Evolutionary conservation across 2,888 invertebrate species (phyloP), one percentile per base, ranked within the genome.

Genomic region (Mactromeris polynyma): DNA sequence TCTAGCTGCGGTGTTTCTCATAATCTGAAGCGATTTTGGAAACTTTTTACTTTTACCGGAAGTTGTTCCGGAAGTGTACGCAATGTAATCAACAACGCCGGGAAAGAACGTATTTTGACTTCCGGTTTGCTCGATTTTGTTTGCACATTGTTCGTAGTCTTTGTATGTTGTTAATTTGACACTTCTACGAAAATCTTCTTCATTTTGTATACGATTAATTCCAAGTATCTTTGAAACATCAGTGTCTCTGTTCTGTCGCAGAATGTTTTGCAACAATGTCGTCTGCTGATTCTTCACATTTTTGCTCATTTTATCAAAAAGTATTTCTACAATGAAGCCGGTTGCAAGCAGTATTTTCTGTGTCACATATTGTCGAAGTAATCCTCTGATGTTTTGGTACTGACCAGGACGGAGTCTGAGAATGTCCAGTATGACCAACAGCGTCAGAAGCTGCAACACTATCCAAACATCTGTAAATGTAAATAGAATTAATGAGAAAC

Each of bases 1-100:
- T 21, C 46, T 58, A 0, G 84, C 92, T 33, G 81, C 80, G n/a
- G 58, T 79, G 9, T 78, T 69, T 82, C 69, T 42, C 42, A 92
- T 14, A 54, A 89, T 42, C 0, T 64, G 79, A 14, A 77, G 21
- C 40, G 82, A 88, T 83, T 91, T 93, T 33, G 93, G 92, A 79
- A 91, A 91, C 33, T 78, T 83, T 58, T 93, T 91, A 33, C 89
- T 88, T 64, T 86, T 86, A 9, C 91, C 92, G 38, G 89, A 83
- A 17, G 91, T 88, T 33, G 93, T 92, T 26, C 93, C 93, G 11
- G 93, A 92, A n/a, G 93, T 90, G 9, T 84, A 33, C 0, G 90
- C 89, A 19, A 91, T 87, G 86, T 89, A 92, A 81, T 91, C 90
- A 26, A 89, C 83, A 33, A 87, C 79, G 79, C 90, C 93, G 7